Evolutionary conservation across 1,140 invertebrate genomes (phyloP), one percentile per base, ranked within the genome.

Genomic region (Scaptomyza montana): DNA sequence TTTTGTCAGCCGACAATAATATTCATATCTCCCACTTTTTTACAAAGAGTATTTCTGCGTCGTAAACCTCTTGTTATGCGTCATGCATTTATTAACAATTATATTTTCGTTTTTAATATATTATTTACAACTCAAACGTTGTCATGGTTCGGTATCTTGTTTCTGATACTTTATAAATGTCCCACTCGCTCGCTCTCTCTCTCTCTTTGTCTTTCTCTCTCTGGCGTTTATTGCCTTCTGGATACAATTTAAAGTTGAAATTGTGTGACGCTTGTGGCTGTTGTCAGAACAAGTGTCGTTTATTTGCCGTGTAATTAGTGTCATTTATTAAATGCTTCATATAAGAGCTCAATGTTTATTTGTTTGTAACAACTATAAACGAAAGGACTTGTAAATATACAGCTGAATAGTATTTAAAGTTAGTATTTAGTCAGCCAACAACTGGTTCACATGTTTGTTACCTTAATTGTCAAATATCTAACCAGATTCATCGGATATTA

Each of bases 71-170:
- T 3, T 51, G 33, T 36, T 8, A 3, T 51, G 30, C 47, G 3
- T 36, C 33, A 36, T 49, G 61, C 68, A 66, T 74, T 80, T 80
- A 80, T 81, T 75, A 87, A 77, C 82, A 72, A 78, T 86, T 81
- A 86, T 62, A 74, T 63, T 69, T 65, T 71, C 33, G 59, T 66
- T 72, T 76, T 73, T 73, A 56, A 43, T 73, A 54, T 56, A 46
- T 76, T 79, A 77, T 70, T 77, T 77, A 65, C 67, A 76, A 70
- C 59, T 59, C 53, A 69, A 67, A 82, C 56, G 67, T 46, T 62
- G 59, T 43, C 56, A 60, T 33, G 59, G 55, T 28, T n/a, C 13
- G 21, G 46, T 25, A 21, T 19, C 19, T 30, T 30, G 39, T 54
- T 53, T 43, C 30, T 47, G 45, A 33, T 28, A 8, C 36, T 45